Percentiles rank a stretch among this genome's conserved stretches.
phyloP scores from a whole-genome alignment of 1,140 invertebrate genomes.

The Phortica variegata region DNA sequence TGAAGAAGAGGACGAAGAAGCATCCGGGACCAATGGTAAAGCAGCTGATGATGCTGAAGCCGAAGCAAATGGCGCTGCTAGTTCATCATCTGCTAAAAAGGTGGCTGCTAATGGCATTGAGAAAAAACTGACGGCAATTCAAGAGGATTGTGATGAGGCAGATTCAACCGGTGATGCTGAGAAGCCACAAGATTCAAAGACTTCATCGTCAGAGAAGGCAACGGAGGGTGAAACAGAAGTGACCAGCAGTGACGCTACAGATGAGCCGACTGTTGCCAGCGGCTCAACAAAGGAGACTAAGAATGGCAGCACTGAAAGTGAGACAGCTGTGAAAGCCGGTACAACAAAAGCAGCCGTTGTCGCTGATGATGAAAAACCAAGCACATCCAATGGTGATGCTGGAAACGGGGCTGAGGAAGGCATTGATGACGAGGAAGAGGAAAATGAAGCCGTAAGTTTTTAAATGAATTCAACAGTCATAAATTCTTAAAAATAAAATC shows the following conservation, averaged over 20 bases:
- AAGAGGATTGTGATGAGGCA: conserved; percentile 36
- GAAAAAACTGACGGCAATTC: conserved; percentile 28
- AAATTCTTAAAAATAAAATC: no score
- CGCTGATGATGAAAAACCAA: conserved; percentile 41
- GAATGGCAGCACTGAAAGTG: conserved; percentile 17
- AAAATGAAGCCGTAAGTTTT: conserved; percentile 37
- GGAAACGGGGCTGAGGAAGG: conserved; percentile 27
- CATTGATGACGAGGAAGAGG: conserved; percentile 36
- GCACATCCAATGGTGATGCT: conserved; percentile 48
- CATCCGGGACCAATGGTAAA: conserved; percentile 8
- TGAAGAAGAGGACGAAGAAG: conserved; percentile 54
- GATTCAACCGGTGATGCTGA: conserved; percentile 42
- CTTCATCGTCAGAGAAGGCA: no score
- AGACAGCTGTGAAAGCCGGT: neutral
- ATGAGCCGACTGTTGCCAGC: conserved; percentile 7
- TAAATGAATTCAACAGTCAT: no score
- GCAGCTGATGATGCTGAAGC: neutral
- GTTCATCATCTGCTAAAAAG: neutral
- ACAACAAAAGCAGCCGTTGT: neutral
- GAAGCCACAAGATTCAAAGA: conserved; percentile 1
- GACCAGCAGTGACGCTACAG: conserved; percentile 39
- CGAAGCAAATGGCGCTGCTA: conserved; percentile 27
- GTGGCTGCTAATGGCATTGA: conserved; percentile 20
- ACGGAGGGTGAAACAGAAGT: conserved; percentile 32
- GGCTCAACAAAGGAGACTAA: neutral